Conservation (phyloP, 2,113 vertebrate species). For the Corythoichthys haematopterus region DNA sequence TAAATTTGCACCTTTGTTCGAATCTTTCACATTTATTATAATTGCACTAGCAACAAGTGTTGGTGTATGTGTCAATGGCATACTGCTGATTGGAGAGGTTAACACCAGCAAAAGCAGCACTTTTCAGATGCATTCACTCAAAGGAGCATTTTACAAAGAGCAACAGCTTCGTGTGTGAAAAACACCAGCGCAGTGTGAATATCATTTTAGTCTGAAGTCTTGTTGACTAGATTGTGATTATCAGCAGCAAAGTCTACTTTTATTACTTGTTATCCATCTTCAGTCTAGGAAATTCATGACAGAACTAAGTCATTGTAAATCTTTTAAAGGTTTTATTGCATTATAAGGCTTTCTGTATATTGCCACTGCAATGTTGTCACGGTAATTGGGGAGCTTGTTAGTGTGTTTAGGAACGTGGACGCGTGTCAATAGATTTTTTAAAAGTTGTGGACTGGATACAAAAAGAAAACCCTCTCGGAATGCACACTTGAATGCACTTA, state of each 20-base stretch:
- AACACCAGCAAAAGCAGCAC: slow-evolving; percentile 14
- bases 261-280: slow-evolving; percentile 38
- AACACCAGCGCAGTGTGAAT: slow-evolving; percentile 10
- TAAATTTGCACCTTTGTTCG: slow-evolving; percentile 18
- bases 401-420: too few relatives aligned
- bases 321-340: neutral
- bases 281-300: neutral
- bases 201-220: slow-evolving; percentile 26
- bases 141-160: slow-evolving; percentile 34
- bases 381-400: neutral
- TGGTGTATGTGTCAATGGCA: slow-evolving; percentile 26
- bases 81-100: slow-evolving; percentile 26
- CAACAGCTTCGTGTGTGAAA: slow-evolving; percentile 17
- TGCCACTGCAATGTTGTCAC: neutral
- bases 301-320: neutral
- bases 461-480: too few relatives aligned
- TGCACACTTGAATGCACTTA: too few relatives aligned
- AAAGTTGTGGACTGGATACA: neutral
- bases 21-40: slow-evolving; percentile 36
- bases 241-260: slow-evolving; percentile 28
- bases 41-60: slow-evolving; percentile 18
- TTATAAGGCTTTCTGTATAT: neutral
- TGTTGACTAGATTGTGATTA: slow-evolving; percentile 31
- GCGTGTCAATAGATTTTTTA: neutral
- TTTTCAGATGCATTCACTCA: slow-evolving; percentile 27